A percentile compares a stretch with the other conserved stretches of the same genome.
Evolutionary conservation across 92 coral and sea anemone species (phyloP).

Genomic region (Epizoanthus fatuus): DNA sequence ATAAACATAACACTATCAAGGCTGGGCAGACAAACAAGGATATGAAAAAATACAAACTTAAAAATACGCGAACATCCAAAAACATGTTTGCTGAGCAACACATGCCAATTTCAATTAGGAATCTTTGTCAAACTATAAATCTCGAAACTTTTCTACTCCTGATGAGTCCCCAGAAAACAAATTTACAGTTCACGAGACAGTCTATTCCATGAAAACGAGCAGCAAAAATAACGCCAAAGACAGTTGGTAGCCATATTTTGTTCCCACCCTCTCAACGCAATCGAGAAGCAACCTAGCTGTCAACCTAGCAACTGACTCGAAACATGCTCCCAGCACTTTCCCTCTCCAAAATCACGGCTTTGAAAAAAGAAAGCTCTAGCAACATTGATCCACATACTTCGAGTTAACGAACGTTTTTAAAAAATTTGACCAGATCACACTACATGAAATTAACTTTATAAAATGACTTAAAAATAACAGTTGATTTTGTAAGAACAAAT

Average conservation of each 20-base stretch:
- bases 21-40: constrained; percentile 7
- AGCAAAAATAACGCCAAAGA: not conserved
- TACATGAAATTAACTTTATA: too few species aligned
- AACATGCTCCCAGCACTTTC: not conserved
- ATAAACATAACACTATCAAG: not conserved
- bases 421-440: too few species aligned
- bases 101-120: too few species aligned
- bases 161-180: not conserved
- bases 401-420: not conserved
- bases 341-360: constrained; percentile 4
- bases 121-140: too few species aligned
- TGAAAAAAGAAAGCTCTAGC: not conserved
- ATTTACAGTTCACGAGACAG: not conserved
- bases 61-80: not conserved
- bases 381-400: not conserved
- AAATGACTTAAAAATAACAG: too few species aligned
- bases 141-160: not conserved
- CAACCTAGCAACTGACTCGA: constrained; percentile 12
- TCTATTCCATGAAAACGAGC: not conserved
- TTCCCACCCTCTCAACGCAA: constrained; percentile 20
- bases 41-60: constrained; percentile 7
- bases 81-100: too few species aligned
- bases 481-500: too few species aligned
- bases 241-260: constrained; percentile 6
- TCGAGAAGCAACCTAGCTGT: not conserved